Evolutionary conservation across 2,113 vertebrate genomes (phyloP).

Genomic region (Oncorhynchus masou): DNA sequence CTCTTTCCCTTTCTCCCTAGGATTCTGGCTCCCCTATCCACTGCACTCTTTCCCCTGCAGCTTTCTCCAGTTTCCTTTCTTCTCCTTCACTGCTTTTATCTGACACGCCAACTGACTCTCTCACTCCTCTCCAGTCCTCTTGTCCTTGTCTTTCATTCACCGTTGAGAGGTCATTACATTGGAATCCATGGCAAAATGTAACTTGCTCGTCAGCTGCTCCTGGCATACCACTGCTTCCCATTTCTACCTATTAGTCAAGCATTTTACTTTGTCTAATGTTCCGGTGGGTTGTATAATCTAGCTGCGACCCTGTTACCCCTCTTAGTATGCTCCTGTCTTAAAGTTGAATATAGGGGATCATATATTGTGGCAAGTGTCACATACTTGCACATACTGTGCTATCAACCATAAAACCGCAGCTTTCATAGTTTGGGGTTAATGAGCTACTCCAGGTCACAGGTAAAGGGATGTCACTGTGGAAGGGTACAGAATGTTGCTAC

Average conservation of each 20-base stretch:
- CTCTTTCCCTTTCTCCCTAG: slow-evolving; percentile 28
- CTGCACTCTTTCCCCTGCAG: neutral
- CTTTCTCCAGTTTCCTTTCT: slow-evolving; percentile 20
- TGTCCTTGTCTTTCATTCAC: slow-evolving; percentile 32
- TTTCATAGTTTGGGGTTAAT: neutral
- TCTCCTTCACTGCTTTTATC: slow-evolving; percentile 56
- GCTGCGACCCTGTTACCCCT: neutral
- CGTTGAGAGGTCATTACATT: slow-evolving; percentile 58
- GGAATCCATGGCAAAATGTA: slow-evolving; percentile 61
- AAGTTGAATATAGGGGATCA: neutral
- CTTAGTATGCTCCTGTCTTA: slow-evolving; percentile 11
- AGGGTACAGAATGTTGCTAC: slow-evolving; percentile 2
- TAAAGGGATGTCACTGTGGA: slow-evolving; percentile 18
- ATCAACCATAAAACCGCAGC: slow-evolving; percentile 3
- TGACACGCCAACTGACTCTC: slow-evolving; percentile 49
- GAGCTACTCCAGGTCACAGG: neutral
- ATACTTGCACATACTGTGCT: neutral
- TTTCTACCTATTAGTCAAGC: slow-evolving; percentile 15
- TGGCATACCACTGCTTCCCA: slow-evolving; percentile 43
- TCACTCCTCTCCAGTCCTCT: slow-evolving; percentile 35
- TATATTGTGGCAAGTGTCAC: neutral
- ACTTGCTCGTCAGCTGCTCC: slow-evolving; percentile 52
- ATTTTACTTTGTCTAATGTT: slow-evolving; percentile 20
- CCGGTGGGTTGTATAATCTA: neutral
- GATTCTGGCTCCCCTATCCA: slow-evolving; percentile 7